Conservation (phyloP, 2,113 vertebrate species). For the Indri indri region DNA sequence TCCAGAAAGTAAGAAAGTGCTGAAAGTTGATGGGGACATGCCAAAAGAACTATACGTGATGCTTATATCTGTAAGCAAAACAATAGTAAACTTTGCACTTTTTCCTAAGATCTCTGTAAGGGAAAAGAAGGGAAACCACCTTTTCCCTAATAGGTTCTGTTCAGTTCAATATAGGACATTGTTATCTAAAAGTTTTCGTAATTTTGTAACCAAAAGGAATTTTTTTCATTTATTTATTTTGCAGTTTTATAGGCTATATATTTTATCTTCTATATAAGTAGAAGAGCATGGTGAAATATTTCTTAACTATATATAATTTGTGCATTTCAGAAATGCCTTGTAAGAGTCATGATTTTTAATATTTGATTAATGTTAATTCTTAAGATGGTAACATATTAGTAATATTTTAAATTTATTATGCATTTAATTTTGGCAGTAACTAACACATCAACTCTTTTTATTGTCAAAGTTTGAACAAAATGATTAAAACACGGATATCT, state of each 20-base stretch:
- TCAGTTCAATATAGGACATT: background rate
- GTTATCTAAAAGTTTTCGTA: background rate
- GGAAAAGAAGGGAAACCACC: background rate
- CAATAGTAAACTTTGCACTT: background rate
- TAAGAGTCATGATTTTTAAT: background rate
- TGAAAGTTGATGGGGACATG: background rate
- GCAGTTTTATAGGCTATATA: background rate
- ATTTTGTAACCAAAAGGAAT: background rate
- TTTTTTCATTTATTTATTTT: background rate
- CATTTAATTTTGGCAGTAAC: background rate
- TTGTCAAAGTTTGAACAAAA: background rate
- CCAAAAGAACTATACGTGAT: background rate
- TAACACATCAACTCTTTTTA: background rate
- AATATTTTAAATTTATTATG: background rate
- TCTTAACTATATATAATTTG: background rate
- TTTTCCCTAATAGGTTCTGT: no score
- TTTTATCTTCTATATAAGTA: background rate
- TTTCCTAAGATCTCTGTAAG: background rate
- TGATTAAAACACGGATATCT: background rate
- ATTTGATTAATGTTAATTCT: background rate
- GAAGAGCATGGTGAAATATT: background rate
- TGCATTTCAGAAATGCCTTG: background rate
- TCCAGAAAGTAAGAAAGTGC: background rate
- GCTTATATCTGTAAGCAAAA: background rate
- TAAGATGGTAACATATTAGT: background rate